Conservation (phyloP, 2,113 vertebrate species). For the Tympanuchus pallidicinctus region DNA sequence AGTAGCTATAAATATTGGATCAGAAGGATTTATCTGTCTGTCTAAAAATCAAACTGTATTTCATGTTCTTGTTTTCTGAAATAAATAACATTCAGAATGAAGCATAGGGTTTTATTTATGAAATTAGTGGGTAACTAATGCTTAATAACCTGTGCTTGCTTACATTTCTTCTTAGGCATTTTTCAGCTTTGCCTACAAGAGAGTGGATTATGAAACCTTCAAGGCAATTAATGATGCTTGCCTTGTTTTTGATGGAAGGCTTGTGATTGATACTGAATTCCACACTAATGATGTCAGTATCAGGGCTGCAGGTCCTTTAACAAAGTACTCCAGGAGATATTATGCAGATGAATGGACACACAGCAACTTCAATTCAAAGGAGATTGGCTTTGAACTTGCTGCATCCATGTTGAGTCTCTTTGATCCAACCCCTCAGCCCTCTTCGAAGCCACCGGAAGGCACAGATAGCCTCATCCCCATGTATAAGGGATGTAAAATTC, state of each 20-base stretch:
- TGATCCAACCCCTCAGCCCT: constrained; percentile 79
- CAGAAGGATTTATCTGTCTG: neutral
- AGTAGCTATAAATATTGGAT: neutral
- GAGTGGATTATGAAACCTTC: constrained; percentile 86
- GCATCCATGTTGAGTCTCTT: constrained; percentile 81
- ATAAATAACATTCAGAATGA: neutral
- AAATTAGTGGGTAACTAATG: neutral
- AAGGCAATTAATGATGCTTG: constrained; percentile 83
- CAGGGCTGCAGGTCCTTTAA: constrained; percentile 89
- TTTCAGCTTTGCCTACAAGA: constrained; percentile 85
- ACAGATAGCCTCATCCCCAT: constrained; percentile 79
- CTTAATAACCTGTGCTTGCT: neutral
- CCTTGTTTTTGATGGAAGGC: constrained; percentile 87
- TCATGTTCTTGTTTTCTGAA: neutral
- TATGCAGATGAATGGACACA: constrained; percentile 84
- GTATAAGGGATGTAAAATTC: constrained; percentile 84
- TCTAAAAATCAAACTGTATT: neutral
- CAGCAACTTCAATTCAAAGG: constrained; percentile 86
- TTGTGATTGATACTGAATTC: constrained; percentile 87
- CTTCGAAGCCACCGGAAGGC: constrained; percentile 22
- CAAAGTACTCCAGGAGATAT: constrained; percentile 88
- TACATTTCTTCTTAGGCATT: constrained; percentile 79
- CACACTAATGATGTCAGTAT: constrained; percentile 85
- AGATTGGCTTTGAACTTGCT: constrained; percentile 90
- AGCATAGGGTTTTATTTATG: neutral